Evolutionary conservation across 53 echinoderm and acorn worm genomes (phyloP), one percentile per base, ranked within the genome.

Genomic region (Antedon mediterranea): DNA sequence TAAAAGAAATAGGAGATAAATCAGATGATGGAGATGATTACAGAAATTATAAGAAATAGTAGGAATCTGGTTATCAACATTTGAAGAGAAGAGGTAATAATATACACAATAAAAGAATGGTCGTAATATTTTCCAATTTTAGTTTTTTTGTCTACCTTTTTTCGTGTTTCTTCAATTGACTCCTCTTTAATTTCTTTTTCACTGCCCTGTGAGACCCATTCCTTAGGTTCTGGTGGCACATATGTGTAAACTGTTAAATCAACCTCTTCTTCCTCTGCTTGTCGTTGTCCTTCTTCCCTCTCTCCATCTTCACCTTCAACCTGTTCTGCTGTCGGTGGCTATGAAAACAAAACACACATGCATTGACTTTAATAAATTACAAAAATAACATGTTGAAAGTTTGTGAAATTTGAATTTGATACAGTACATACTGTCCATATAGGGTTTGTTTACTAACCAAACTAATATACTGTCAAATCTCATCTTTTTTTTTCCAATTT

Each of bases 171-270:
- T 4, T 42, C 73, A 72, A 90, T 88, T 31, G 80, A 80, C 71
- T 92, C 89, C 11, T 97, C 91, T 34, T 97, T 84, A 3, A 97
- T 87, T 72, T 97, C 97, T 29, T 81, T 31, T 75, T 97, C 91
- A 82, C 97, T 97, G 7, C 97, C 97, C 0, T 82, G 88, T 0
- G 91, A 92, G 9, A 97, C 76, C 97, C 97, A 97, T 30, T 97
- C 89, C 83, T 88, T 97, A 32, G 97, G 86, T 75, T 92, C 92
- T 11, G 97, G 97, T 34, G 97, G 97, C 5, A 92, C 43, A 71
- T 97, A 97, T 11, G 83, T 85, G 72, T 92, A 97, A 31, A 97
- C 80, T 0, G 84, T 79, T 30, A 75, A 42, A 32, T 97, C 97
- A 71, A 79, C 87, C 43, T 91, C 91, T 74, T 79, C 87, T 43